Evolutionary conservation across 2,888 invertebrate species (phyloP).

Genomic region (Arenicola marina): DNA sequence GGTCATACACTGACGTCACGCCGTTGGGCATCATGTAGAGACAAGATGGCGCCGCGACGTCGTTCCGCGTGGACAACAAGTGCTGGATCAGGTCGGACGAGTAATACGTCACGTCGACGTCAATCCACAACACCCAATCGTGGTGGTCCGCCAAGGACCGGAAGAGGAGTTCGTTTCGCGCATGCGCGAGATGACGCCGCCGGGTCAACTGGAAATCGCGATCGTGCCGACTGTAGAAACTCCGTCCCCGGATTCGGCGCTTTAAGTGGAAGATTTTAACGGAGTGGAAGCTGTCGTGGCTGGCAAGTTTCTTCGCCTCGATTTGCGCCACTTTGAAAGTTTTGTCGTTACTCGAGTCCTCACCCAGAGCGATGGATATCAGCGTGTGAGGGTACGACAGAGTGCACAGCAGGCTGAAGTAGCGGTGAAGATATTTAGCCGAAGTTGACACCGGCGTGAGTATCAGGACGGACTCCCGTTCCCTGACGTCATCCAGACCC

Average conservation of each 20-base stretch:
- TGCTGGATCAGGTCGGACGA: slow-evolving; percentile 50
- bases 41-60: slow-evolving; percentile 47
- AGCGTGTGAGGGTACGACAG: slow-evolving; percentile 48
- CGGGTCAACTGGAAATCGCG: slow-evolving; percentile 38
- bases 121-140: slow-evolving; percentile 52
- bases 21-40: slow-evolving; percentile 31
- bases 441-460: slow-evolving; percentile 51
- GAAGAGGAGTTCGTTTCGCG: slow-evolving; percentile 44
- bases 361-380: slow-evolving; percentile 50
- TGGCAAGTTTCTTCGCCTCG: slow-evolving; percentile 33
- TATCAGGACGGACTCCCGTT: slow-evolving; percentile 32
- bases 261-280: slow-evolving; percentile 38
- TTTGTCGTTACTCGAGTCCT: slow-evolving; percentile 50
- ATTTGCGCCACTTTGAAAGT: slow-evolving; percentile 40
- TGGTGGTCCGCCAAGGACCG: slow-evolving; percentile 36
- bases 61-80: slow-evolving; percentile 42
- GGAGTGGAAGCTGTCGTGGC: slow-evolving; percentile 29
- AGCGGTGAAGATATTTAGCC: slow-evolving; percentile 37
- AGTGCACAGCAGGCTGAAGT: slow-evolving; percentile 37
- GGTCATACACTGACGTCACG: slow-evolving; percentile 39
- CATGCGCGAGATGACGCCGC: slow-evolving; percentile 46
- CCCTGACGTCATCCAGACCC: neutral
- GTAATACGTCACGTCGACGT: slow-evolving; percentile 45
- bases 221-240: slow-evolving; percentile 29
- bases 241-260: neutral